A percentile compares a stretch with the other conserved stretches of the same genome.
These are phyloP conservation scores for Drosophila setosimentum DNA, from an alignment of 2,888 invertebrate genomes.

Conservation along the genomic window DNA sequence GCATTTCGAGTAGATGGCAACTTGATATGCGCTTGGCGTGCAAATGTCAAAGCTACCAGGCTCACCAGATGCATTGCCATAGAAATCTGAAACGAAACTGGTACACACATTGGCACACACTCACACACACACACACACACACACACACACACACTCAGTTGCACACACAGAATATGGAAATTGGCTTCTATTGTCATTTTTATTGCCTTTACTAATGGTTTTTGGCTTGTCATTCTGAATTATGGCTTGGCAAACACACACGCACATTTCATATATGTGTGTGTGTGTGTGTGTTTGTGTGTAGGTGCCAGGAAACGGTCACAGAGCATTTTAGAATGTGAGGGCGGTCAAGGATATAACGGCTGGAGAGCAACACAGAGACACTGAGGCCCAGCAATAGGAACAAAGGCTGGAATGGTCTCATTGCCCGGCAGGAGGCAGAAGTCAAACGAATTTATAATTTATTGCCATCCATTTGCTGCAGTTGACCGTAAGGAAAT, in stretches of 20 bases:
- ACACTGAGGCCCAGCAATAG: conserved; percentile 18
- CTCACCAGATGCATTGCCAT: not conserved
- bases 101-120: not conserved
- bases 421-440: conserved; percentile 65
- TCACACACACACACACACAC: conserved; percentile 44
- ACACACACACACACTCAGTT: conserved; percentile 15
- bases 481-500: conserved; percentile 73
- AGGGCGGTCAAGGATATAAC: conserved; percentile 81
- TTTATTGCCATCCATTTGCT: conserved; percentile 73
- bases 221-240: conserved; percentile 78
- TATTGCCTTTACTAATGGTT: conserved; percentile 80
- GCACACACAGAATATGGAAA: conserved; percentile 74
- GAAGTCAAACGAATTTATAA: conserved; percentile 81
- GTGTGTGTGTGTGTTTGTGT: conserved; percentile 1
- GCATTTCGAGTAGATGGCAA: conserved; percentile 45
- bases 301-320: conserved; percentile 65
- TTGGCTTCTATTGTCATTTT: conserved; percentile 80
- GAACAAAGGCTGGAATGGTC: conserved; percentile 40
- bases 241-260: conserved; percentile 62
- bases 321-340: conserved; percentile 43
- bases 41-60: conserved; percentile 24
- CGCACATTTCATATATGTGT: not conserved
- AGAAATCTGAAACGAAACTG: conserved; percentile 26
- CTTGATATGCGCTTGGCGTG: conserved; percentile 42
- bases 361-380: conserved; percentile 33